phyloP scores from a whole-genome alignment of 64 coral and sea anemone species.

The Hydrozoanthus tunicans region DNA sequence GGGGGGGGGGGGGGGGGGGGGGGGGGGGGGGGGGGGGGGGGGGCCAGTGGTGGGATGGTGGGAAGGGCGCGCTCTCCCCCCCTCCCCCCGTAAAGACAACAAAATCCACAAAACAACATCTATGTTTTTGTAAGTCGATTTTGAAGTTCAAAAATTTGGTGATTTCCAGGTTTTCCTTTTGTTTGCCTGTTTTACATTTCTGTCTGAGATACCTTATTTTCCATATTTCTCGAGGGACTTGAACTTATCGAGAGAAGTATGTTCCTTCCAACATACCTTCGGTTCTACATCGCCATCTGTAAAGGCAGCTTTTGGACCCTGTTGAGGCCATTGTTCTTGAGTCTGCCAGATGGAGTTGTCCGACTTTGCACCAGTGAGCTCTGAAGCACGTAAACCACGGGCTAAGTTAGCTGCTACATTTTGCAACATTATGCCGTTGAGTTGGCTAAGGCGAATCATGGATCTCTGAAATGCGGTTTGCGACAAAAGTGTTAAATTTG shows the following conservation, averaged over 20 bases:
- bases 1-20: too few relatives aligned
- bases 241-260: background rate
- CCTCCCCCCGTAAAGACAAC: too few relatives aligned
- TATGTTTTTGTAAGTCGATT: too few relatives aligned
- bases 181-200: too few relatives aligned
- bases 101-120: too few relatives aligned
- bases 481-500: conserved; percentile 16
- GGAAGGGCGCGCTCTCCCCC: too few relatives aligned
- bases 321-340: conserved; percentile 29
- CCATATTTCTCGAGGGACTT: background rate
- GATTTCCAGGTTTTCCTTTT: too few relatives aligned
- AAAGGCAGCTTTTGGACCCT: background rate
- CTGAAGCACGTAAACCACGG: conserved; percentile 9
- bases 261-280: conserved; percentile 28
- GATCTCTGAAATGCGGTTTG: conserved; percentile 14
- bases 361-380: background rate
- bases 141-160: too few relatives aligned
- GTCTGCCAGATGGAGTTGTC: conserved; percentile 32
- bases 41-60: too few relatives aligned
- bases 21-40: too few relatives aligned
- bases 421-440: conserved; percentile 14
- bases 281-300: background rate
- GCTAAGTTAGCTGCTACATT: conserved; percentile 16
- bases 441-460: background rate
- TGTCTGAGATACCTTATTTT: too few relatives aligned